phyloP scores from a whole-genome alignment of 2,888 invertebrate species.

The Aleiodes testaceus region DNA sequence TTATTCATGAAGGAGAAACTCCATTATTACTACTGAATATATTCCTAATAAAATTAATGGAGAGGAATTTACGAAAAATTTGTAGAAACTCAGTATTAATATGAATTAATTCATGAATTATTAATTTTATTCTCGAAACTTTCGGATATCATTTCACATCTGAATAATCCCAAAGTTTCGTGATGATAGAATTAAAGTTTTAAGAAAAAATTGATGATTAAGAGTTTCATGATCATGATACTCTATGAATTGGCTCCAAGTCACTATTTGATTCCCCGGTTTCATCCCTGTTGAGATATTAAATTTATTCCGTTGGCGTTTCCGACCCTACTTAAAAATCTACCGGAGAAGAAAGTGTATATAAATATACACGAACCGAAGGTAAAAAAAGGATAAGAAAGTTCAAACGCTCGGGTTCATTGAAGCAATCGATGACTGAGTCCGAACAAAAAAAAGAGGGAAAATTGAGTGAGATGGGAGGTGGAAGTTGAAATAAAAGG shows the following conservation, averaged over 20 bases:
- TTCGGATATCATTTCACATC: neutral
- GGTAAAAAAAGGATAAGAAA: neutral
- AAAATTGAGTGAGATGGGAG: neutral
- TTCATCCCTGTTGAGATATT: constrained; percentile 24
- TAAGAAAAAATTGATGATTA: constrained; percentile 41
- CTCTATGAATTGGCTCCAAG: neutral
- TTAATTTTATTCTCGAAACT: constrained; percentile 36
- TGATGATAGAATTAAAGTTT: too few species aligned
- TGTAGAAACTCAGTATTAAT: constrained; percentile 20
- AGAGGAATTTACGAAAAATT: neutral
- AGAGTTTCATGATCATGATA: constrained; percentile 45
- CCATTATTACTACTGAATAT: too few species aligned
- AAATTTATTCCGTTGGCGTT: constrained; percentile 60
- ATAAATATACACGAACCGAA: neutral
- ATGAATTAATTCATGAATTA: constrained; percentile 28
- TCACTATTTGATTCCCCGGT: constrained; percentile 1
- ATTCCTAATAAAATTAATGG: too few species aligned
- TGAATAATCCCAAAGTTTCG: neutral
- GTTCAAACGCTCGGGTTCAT: constrained; percentile 4
- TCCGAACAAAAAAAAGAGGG: too few species aligned
- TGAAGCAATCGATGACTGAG: constrained; percentile 21
- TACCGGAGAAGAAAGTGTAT: neutral
- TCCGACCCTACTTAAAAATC: constrained; percentile 52
- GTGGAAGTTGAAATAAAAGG: constrained; percentile 29
- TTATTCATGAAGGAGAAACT: too few species aligned